Conservation (phyloP, 2,113 vertebrate genomes). For the Rhinichthys klamathensis region DNA sequence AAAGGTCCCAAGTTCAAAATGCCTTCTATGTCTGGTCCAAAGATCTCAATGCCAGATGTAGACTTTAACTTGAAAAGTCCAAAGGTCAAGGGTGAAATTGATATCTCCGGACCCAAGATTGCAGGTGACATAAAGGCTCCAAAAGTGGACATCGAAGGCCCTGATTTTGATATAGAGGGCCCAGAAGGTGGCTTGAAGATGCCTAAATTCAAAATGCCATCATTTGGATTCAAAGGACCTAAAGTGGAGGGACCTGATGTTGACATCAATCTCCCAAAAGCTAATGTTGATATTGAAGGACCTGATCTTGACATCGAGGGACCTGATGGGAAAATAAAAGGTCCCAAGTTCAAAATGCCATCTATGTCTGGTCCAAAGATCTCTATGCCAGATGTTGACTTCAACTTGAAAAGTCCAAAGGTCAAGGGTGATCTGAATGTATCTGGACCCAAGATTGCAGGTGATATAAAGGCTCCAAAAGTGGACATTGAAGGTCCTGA, state of each 20-base stretch:
- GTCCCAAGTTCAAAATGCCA: constrained; percentile 54
- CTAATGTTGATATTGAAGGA: not conserved
- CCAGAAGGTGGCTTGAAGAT: constrained; percentile 20
- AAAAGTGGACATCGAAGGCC: constrained; percentile 22
- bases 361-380: constrained; percentile 68
- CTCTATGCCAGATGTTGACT: constrained; percentile 58
- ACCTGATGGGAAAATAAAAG: constrained; percentile 26
- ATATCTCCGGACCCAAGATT: constrained; percentile 14
- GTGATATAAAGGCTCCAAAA: no score
- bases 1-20: constrained; percentile 17
- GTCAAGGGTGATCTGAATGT: constrained; percentile 35
- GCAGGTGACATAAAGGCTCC: constrained; percentile 23
- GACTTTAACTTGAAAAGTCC: no score
- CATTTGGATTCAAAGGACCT: constrained; percentile 40
- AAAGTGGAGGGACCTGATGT: constrained; percentile 11
- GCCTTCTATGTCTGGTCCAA: no score
- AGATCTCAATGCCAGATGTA: no score
- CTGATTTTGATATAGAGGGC: not conserved
- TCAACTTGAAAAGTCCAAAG: not conserved
- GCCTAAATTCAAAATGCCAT: constrained; percentile 34
- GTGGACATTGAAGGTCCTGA: no score
- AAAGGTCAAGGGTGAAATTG: no score
- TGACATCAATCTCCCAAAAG: not conserved
- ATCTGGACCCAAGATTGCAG: not conserved
- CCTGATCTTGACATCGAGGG: not conserved